phyloP scores from a whole-genome alignment of 1,140 invertebrate genomes.

The Heliothis virescens region DNA sequence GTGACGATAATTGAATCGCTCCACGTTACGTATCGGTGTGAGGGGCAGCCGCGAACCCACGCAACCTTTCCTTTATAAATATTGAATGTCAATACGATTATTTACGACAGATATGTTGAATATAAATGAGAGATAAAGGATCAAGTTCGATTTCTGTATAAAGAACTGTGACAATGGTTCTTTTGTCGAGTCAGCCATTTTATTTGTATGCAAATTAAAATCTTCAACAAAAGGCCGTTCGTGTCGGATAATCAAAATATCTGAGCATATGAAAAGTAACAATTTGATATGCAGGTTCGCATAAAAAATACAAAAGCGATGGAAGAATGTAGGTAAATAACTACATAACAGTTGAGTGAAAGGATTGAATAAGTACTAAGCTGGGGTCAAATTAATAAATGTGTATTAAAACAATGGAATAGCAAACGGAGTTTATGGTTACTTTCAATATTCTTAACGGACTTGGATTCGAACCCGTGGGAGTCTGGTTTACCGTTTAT shows the following conservation, averaged over 20 bases:
- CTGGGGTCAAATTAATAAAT: neutral
- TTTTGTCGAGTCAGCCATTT: slow-evolving; percentile 82
- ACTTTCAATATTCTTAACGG: no score
- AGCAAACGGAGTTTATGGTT: neutral
- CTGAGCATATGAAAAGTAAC: slow-evolving; percentile 46
- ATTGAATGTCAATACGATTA: slow-evolving; percentile 82
- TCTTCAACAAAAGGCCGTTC: slow-evolving; percentile 63
- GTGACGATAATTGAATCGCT: slow-evolving; percentile 39
- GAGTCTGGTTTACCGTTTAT: neutral
- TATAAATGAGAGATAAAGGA: slow-evolving; percentile 84
- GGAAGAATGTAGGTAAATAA: slow-evolving; percentile 26
- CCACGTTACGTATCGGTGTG: slow-evolving; percentile 54
- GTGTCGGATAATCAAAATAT: slow-evolving; percentile 65
- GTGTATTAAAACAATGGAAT: slow-evolving; percentile 26
- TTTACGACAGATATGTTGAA: slow-evolving; percentile 82
- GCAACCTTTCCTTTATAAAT: slow-evolving; percentile 83
- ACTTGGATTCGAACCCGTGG: no score
- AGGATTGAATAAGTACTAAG: neutral
- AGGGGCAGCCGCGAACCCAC: slow-evolving; percentile 67
- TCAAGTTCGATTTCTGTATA: slow-evolving; percentile 72
- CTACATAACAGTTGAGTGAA: slow-evolving; percentile 28
- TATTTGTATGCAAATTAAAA: slow-evolving; percentile 83
- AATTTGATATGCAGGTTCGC: slow-evolving; percentile 48
- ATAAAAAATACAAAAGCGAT: slow-evolving; percentile 31
- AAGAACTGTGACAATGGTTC: slow-evolving; percentile 78